These are phyloP conservation scores for Chloroceryle inda DNA, from an alignment of 2,797 vertebrate genomes.

Conservation along the genomic window DNA sequence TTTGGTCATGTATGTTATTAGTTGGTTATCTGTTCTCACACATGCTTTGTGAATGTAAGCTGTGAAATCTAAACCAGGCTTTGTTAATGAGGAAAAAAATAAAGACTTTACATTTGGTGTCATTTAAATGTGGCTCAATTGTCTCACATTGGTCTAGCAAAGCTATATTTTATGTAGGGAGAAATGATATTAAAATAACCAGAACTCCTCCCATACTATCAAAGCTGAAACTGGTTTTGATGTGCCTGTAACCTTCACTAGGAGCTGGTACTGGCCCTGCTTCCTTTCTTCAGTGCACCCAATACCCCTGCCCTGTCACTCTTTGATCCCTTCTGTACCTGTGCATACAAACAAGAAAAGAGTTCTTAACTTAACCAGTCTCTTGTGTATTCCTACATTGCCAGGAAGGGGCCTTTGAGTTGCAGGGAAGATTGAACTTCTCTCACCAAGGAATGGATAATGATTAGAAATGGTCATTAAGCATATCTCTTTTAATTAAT, in stretches of 20 bases:
- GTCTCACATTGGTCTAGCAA: not conserved
- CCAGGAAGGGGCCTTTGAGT: not conserved
- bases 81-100: not conserved
- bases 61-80: not conserved
- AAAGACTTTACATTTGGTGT: not conserved
- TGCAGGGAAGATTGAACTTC: not conserved
- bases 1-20: not conserved
- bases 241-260: not conserved
- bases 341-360: not conserved
- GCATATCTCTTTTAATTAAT: not conserved
- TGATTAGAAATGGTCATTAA: not conserved
- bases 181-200: not conserved
- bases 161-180: not conserved
- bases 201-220: not conserved
- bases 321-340: not conserved
- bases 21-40: not conserved
- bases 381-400: not conserved
- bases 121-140: not conserved
- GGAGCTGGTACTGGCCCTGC: not conserved
- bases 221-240: not conserved
- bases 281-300: not conserved
- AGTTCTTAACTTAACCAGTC: not conserved
- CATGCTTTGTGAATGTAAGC: not conserved
- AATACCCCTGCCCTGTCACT: not conserved
- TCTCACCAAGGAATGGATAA: not conserved